phyloP scores from a whole-genome alignment of 1,140 invertebrate species.

The Cydia pomonella region DNA sequence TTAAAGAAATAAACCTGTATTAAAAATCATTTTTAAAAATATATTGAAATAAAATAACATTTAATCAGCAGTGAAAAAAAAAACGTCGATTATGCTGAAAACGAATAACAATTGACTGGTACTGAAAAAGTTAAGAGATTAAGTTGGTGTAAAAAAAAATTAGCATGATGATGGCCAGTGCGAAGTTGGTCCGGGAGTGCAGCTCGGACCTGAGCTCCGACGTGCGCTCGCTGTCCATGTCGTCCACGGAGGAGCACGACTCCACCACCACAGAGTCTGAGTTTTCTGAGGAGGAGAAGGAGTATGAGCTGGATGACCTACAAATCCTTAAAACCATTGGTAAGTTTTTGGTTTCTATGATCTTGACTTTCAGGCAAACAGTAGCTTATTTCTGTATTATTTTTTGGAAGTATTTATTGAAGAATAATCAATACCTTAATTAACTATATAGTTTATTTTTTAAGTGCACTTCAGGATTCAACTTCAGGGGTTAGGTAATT shows the following conservation, averaged over 20 bases:
- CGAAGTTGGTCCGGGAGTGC: slow-evolving; percentile 78
- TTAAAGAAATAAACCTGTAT: no score
- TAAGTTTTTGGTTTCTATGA: slow-evolving; percentile 72
- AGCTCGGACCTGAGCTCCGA: slow-evolving; percentile 78
- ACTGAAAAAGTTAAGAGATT: background rate
- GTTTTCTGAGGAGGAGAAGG: slow-evolving; percentile 84
- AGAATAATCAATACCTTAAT: no score
- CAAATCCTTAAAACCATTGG: slow-evolving; percentile 91
- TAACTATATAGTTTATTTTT: no score
- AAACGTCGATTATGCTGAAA: background rate
- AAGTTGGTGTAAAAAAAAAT: slow-evolving; percentile 39
- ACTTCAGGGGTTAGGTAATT: no score
- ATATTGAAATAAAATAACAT: background rate
- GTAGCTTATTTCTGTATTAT: background rate
- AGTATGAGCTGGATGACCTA: slow-evolving; percentile 87
- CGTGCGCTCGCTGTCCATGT: slow-evolving; percentile 74
- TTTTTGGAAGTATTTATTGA: no score
- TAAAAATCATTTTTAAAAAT: background rate
- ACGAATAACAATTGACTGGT: slow-evolving; percentile 1
- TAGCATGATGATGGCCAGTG: slow-evolving; percentile 80
- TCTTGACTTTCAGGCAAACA: background rate
- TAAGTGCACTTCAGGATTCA: no score
- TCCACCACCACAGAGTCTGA: slow-evolving; percentile 80
- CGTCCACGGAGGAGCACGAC: slow-evolving; percentile 76
- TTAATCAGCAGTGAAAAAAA: background rate